Conservation (phyloP, 2,113 vertebrate genomes). For the Barnardius zonarius region DNA sequence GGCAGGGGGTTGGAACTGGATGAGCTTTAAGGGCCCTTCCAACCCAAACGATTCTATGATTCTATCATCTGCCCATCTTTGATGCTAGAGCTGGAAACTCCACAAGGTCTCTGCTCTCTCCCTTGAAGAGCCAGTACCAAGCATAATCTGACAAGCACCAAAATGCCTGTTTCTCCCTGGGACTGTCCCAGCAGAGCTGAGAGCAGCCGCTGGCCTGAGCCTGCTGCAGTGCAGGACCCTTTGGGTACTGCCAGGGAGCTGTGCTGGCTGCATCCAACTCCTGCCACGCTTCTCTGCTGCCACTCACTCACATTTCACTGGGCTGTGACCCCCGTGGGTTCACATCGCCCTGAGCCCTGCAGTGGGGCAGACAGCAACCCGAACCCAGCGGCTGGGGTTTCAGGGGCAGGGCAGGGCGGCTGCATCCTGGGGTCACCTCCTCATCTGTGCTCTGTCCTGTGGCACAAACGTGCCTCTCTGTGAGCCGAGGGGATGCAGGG, state of each 20-base stretch:
- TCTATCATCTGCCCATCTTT: neutral
- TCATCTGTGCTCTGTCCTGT: neutral
- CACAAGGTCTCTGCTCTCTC: neutral
- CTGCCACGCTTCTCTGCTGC: neutral
- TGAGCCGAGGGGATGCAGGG: rapidly evolving
- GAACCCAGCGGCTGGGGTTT: slow-evolving; percentile 41
- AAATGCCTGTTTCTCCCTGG: neutral
- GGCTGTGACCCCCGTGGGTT: neutral
- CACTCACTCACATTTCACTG: neutral
- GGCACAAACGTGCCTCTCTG: neutral
- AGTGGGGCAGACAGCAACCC: neutral
- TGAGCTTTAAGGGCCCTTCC: neutral
- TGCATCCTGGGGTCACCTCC: neutral
- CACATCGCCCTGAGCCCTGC: neutral
- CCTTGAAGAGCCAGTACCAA: neutral
- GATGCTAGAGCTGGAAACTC: neutral
- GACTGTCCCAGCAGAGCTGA: neutral
- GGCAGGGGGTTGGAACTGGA: neutral
- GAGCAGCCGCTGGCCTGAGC: neutral
- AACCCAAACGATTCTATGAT: neutral
- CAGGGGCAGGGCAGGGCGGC: neutral
- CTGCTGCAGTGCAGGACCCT: neutral
- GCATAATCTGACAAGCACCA: neutral
- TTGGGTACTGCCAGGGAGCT: neutral
- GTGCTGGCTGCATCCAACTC: rapidly evolving